Evolutionary conservation across 2,113 vertebrate genomes (phyloP), one percentile per base, ranked within the genome.

Genomic region (Austrofundulus limnaeus): DNA sequence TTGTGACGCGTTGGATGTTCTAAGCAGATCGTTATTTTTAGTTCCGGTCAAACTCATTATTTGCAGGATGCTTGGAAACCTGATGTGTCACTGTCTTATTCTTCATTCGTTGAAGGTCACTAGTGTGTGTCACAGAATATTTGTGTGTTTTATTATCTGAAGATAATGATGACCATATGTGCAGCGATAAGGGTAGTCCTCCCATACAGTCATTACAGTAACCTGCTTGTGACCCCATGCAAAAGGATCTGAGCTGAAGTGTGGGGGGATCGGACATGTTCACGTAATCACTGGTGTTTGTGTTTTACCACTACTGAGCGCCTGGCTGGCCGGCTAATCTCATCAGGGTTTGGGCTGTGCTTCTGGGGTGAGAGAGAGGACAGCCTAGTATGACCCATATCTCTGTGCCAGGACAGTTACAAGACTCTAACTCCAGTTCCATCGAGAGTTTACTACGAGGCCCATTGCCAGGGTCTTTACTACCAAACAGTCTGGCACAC

Each of bases 371-470:
- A 85, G 81, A 49, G 67, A 86, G 82, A 92, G 88, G 88, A 88
- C 90, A 91, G 77, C 75, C 81, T 77, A 65, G 72, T 67, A 63
- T 85, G 88, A 89, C 85, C 89, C 85, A 89, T 70, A 88, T 89
- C 86, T 76, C 42, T 16, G 58, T 87, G 88, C 87, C 88, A 88
- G 85, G 65, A 80, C 11, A 60, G 81, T 81, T 77, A 70, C 80
- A 83, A 55, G 62, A 64, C 68, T 67, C 64, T 21, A 42, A 57
- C 71, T 74, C 66, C 61, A 7, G 47, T 66, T 80, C 68, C 73
- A 78, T 60, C 79, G 48, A 77, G 51, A 80, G 38, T 88, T 88
- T 85, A 89, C 81, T 85, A 85, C 53, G 9, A 85, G 84, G 81
- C 76, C 72, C 62, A 55, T 37, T 78, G 85, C 85, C 87, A 88